These are phyloP conservation scores for Eptesicus fuscus DNA, from an alignment of 2,113 vertebrate species.

Conservation along the genomic window DNA sequence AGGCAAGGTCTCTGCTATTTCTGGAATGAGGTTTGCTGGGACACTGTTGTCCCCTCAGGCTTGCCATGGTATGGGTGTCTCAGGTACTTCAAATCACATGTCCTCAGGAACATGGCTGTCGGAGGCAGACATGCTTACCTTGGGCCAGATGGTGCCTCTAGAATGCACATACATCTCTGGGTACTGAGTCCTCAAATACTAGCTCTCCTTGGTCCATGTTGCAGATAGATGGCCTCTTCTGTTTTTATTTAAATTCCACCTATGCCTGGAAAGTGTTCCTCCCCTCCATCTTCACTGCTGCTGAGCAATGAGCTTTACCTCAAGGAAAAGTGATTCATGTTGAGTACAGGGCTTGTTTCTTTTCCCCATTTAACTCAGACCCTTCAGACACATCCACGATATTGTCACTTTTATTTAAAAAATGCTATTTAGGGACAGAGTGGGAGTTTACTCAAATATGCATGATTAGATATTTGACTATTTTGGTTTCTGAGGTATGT, in stretches of 20 bases:
- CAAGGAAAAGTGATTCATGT: neutral
- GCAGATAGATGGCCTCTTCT: neutral
- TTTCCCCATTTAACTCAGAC: neutral
- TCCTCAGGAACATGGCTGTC: neutral
- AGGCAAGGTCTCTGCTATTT: neutral
- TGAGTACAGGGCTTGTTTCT: neutral
- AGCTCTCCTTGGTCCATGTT: neutral
- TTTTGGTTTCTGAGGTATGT: neutral
- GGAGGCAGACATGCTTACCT: neutral
- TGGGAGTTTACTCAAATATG: neutral
- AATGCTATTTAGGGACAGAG: neutral
- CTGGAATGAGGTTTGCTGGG: neutral
- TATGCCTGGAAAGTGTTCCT: accelerated
- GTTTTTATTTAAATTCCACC: neutral
- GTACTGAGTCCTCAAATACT: neutral
- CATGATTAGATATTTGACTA: neutral
- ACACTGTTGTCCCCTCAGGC: neutral
- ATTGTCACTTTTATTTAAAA: neutral
- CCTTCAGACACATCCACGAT: neutral
- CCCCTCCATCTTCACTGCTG: neutral
- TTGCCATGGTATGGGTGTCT: neutral
- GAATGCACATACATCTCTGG: accelerated
- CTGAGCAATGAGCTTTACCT: neutral
- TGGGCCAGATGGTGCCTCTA: neutral
- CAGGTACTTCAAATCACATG: neutral